Evolutionary conservation across 2,888 invertebrate species (phyloP).

Genomic region (Subacronicta megacephala): DNA sequence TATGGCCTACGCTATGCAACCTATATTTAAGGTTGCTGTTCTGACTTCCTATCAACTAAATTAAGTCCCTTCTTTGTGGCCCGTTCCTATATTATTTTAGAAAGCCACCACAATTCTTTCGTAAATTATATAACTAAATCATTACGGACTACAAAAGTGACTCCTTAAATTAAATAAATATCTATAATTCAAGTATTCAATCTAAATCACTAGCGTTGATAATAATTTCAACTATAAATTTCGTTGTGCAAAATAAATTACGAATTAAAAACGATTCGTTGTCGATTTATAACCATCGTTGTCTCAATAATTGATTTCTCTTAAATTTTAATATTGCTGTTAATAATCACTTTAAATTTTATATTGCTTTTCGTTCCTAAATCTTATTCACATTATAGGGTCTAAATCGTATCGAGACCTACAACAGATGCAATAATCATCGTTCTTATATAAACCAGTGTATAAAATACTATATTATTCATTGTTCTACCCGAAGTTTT

Average conservation of each 20-base stretch:
- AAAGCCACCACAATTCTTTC: conserved; percentile 17
- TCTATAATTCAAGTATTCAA: conserved; percentile 36
- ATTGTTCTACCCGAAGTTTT: background rate
- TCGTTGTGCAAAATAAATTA: conserved; percentile 73
- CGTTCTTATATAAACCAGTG: conserved; percentile 23
- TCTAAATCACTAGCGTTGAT: conserved; percentile 50
- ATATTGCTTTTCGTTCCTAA: conserved; percentile 57
- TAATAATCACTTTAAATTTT: conserved; percentile 52
- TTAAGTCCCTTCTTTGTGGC: conserved; percentile 23
- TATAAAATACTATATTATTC: background rate
- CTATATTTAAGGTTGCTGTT: conserved; percentile 29
- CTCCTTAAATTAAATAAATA: conserved; percentile 47
- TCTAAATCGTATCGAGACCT: conserved; percentile 40
- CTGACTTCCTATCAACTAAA: conserved; percentile 22
- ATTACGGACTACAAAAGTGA: conserved; percentile 37
- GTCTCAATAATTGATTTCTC: conserved; percentile 63
- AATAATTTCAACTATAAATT: conserved; percentile 57
- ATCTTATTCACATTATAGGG: conserved; percentile 37
- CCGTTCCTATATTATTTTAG: conserved; percentile 13
- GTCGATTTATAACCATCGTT: conserved; percentile 75
- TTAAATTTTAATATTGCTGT: conserved; percentile 58
- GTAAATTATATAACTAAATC: conserved; percentile 20
- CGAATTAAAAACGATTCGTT: conserved; percentile 73
- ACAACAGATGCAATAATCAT: conserved; percentile 45
- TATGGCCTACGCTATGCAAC: conserved; percentile 56